Evolutionary conservation across 2,797 vertebrate genomes (phyloP), one percentile per base, ranked within the genome.

Genomic region (Molossus alvarezi): DNA sequence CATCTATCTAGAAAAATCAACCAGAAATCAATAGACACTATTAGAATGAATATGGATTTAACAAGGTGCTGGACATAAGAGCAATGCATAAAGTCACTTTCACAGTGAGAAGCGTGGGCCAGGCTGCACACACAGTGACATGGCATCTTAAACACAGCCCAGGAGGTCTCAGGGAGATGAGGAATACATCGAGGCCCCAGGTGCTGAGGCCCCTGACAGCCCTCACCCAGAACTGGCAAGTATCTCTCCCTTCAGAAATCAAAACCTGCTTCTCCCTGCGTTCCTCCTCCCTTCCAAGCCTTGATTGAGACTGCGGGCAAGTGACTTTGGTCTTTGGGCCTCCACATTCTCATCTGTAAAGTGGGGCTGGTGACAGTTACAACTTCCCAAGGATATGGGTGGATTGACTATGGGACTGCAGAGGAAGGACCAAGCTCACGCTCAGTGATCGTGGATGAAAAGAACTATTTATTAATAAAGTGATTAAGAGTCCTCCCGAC

Each of bases 51-150:
- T 8, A 2, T 0, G 13, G 18, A 41, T 48, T 88, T 51, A 4
- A 11, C 5, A 13, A 51, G 29, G 5, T 4, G n/a, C 81, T 25
- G 14, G 76, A 88, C 75, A 29, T 7, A 7, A 23, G 87, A 53
- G 23, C 33, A 25, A 1, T 1, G 2, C 8, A 3, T 37, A 2
- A 21, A 53, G 77, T 5, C 60, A 53, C 33, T 57, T 23, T 62
- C 37, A 11, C 71, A 3, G 77, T 12, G 51, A 79, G 60, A 33
- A 53, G 69, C 29, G 17, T 7, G 17, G 20, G 53, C 62, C 57
- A 41, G 79, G 58, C 14, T 13, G 33, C 23, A 29, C 0, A 6
- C 15, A 12, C 60, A 14, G 79, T 0, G 37, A 7, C 14, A 1
- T 12, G 2, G 17, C 18, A 15, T 14, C 81, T 15, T 21, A 75